Base-by-base conservation (phyloP, 2,888 invertebrate species). In the Eupithecia tripunctaria region DNA sequence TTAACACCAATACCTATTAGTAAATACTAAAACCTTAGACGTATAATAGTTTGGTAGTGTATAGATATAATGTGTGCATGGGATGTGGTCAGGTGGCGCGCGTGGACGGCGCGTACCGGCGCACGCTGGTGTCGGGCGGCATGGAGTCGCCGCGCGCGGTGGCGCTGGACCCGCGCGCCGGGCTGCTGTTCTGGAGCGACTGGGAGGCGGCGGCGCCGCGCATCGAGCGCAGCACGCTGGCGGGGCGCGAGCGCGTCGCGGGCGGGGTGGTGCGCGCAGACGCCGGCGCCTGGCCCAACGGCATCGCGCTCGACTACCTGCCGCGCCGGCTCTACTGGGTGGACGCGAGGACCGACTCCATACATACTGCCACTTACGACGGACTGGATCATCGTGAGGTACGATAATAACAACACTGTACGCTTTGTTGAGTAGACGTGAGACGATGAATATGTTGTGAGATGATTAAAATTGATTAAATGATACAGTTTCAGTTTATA, bases 141-240 rank as follows among this genome's bases (percentile, higher is more conserved):
- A 97, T 98, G 97, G 97, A 97, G 85, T 97, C 97, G 79, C 97
- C 98, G 3, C 94, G 98, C 70, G 97, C 98, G 29, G 96, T 98
- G 76, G 97, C 97, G 0, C 89, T 97, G 25, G 98, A 98, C 92
- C 97, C 98, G 32, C 21, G 3, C 14, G 56, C 84, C 95, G 96
- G 82, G 1, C 91, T 95, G 81, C 90, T 98, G 78, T 98, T 98
- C 94, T 98, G 98, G 98, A 97, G 97, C 36, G 98, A 98, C 92
- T 98, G 98, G 98, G 97, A 97, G 86, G 96, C 95, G 80, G 93
- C 95, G 75, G 95, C 96, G 76, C 97, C 98, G 43, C 95, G 98
- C 78, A 97, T 98, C 81, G 98, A 98, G 91, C 95, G 97, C 51
- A 96, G 97, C 81, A 96, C 97, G 68, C 96, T 98, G 95, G 96